Base-by-base conservation (phyloP, 1,140 invertebrate genomes). In the Drosophila jambulina region DNA sequence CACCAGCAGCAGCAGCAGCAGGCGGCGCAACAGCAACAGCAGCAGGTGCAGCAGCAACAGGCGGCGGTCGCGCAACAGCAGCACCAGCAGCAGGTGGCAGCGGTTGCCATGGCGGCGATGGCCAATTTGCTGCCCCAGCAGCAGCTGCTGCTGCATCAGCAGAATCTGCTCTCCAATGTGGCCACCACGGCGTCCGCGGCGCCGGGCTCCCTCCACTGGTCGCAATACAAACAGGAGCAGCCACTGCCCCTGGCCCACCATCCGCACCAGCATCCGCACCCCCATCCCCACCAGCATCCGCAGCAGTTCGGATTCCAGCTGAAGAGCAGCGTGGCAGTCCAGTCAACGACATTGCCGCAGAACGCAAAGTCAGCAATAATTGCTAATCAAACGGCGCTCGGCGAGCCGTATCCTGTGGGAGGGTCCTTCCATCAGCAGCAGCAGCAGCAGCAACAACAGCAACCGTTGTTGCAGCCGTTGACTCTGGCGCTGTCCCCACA, bases 91-190 rank as follows among this genome's bases (percentile, higher is more conserved):
- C 90, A 92, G 62, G 91, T 91, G 27, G 91, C 91, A 21, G 91
- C 90, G 32, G 91, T 91, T 60, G 91, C 91, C 19, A 91, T 92
- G 88, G 91, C 91, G 25, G 91, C 91, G 4, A 91, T 91, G 86
- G 91, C 91, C 60, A 92, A 92, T 88, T 78, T 92, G 60, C 62
- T 92, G 79, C 91, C 91, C 60, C 91, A 92, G 53, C 91, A 92
- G 67, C 91, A 92, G 54, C 56, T 91, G 69, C 59, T 92, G 76
- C 74, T 92, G 77, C 88, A 91, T 85, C 91, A 92, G 70, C 91
- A 92, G 67, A 91, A 91, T 65, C 58, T 92, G 56, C 60, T 91
- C 36, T 78, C 80, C n/a, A 92, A 91, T 80, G 87, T 80, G 57
- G 84, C 79, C 23, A 83, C 75, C 21, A 78, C 90, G 53, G 78